phyloP scores from a whole-genome alignment of 2,113 vertebrate species.

The Prochilodus magdalenae region DNA sequence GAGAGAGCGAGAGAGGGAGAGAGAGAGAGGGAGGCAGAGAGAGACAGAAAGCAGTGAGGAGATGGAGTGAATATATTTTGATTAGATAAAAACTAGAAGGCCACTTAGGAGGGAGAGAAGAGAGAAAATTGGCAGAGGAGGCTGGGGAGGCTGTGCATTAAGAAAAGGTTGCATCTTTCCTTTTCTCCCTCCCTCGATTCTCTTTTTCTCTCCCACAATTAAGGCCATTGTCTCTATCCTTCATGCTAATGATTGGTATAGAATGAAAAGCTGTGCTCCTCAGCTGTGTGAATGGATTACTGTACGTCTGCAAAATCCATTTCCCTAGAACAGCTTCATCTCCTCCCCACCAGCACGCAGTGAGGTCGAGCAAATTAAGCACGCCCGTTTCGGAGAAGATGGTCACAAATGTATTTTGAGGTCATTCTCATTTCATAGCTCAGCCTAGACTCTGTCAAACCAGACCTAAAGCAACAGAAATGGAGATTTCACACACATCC shows the following conservation, averaged over 20 bases:
- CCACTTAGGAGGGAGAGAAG: constrained; percentile 63
- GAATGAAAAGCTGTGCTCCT: constrained; percentile 39
- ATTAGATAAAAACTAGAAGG: constrained; percentile 73
- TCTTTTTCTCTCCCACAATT: constrained; percentile 45
- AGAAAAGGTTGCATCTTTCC: constrained; percentile 58
- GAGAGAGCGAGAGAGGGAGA: constrained; percentile 47
- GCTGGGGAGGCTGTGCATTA: constrained; percentile 53
- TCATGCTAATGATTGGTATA: constrained; percentile 49
- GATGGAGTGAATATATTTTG: constrained; percentile 78
- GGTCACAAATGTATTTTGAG: constrained; percentile 9
- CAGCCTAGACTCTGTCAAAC: not conserved
- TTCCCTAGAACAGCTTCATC: not conserved
- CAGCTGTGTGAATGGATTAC: constrained; percentile 15
- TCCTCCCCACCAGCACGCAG: not conserved
- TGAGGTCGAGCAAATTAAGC: not conserved
- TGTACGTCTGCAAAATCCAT: not conserved
- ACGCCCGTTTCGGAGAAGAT: not conserved
- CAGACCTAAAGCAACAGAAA: not conserved
- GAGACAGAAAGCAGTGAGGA: constrained; percentile 57
- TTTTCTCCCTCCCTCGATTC: constrained; percentile 33
- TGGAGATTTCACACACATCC: not conserved
- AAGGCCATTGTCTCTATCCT: constrained; percentile 46
- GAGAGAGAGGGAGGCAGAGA: constrained; percentile 58
- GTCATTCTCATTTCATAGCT: not conserved
- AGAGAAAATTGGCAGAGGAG: constrained; percentile 52